Evolutionary conservation across 1,140 invertebrate species (phyloP), one percentile per base, ranked within the genome.

Genomic region (Trachymyrmex septentrionalis): DNA sequence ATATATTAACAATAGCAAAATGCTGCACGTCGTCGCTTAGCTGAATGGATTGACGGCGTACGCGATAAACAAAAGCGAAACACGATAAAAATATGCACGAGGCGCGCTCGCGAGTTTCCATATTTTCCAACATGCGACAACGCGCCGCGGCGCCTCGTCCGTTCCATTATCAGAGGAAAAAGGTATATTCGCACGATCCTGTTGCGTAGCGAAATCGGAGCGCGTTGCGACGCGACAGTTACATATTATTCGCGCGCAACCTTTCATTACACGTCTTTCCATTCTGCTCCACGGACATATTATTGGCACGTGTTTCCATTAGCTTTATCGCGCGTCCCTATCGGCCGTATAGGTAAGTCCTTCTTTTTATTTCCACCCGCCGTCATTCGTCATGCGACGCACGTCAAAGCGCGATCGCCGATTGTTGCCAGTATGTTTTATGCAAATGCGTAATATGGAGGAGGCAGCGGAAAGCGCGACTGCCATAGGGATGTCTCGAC

Each of bases 261-360:
- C 86, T 76, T 84, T 88, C 85, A 85, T 72, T 77, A 66, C 80
- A 73, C 76, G 87, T 86, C 67, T 89, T 88, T 88, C 80, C 88
- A 88, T 86, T 88, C 81, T 48, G 16, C 61, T 63, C 59, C 53
- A n/a, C 72, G 64, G 75, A 63, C 63, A 57, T 86, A 88, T 90
- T 92, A 92, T 90, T 90, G 86, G 85, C 90, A 82, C 84, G 90
- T 86, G 85, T 90, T 92, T 91, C 88, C 91, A 91, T 91, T 89
- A 85, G 63, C 72, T 55, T 91, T 91, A 91, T 91, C 91, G 55
- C 30, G 48, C 78, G 75, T 85, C 72, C 85, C 75, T 77, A 92
- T 92, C 86, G 53, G 24, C 67, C 73, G 61, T 57, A 86, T 48
- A 38, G 80, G 38, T 76, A 71, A 81, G 86, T 72, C 55, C 71